Evolutionary conservation across 2,797 vertebrate species (phyloP).

Genomic region (Vultur gryphus): DNA sequence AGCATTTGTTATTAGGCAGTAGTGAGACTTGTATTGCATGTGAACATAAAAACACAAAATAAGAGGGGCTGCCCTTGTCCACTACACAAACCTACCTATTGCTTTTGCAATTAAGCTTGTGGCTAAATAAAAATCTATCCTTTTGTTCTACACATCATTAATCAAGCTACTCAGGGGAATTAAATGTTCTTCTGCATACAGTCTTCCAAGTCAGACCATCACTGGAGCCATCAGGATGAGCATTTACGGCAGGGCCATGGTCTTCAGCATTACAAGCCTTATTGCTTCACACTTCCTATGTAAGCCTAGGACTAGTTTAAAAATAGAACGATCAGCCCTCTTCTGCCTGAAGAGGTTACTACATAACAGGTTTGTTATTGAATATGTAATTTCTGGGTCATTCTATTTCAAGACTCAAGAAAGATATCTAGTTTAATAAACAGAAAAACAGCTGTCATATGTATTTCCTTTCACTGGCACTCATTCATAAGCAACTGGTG

Average conservation of each 20-base stretch:
- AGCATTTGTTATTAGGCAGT: neutral
- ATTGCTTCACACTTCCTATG: constrained; percentile 25
- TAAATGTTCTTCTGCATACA: neutral
- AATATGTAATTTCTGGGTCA: constrained; percentile 61
- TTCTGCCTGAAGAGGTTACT: constrained; percentile 43
- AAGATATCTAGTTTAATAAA: constrained; percentile 46
- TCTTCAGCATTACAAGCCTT: neutral
- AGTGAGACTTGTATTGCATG: neutral
- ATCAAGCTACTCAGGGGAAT: neutral
- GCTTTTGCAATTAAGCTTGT: neutral
- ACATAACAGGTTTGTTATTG: constrained; percentile 54
- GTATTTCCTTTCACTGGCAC: constrained; percentile 56
- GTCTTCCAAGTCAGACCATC: neutral
- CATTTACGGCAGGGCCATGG: neutral
- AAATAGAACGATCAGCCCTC: constrained; percentile 18
- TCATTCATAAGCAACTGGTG: constrained; percentile 48
- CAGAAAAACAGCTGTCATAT: constrained; percentile 58
- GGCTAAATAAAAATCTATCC: neutral
- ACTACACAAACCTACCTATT: neutral
- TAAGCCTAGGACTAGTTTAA: neutral
- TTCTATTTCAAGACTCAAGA: constrained; percentile 50
- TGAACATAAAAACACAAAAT: neutral
- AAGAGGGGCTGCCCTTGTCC: neutral
- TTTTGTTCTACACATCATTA: neutral
- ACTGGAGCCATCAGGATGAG: neutral